Conservation (phyloP, 1,140 invertebrate species). For the Neodiprion pinetum region DNA sequence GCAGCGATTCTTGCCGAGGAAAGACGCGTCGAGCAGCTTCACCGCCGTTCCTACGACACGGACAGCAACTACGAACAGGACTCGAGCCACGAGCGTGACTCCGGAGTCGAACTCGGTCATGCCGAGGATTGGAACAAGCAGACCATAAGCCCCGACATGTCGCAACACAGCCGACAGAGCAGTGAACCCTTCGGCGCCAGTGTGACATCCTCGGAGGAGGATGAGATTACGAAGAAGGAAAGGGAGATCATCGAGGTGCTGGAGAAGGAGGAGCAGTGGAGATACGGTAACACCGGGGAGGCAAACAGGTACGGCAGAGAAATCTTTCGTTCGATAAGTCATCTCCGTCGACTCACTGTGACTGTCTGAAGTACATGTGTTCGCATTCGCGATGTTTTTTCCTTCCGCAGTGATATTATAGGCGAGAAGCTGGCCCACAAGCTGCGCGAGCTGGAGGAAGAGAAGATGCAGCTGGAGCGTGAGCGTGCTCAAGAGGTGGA, state of each 20-base stretch:
- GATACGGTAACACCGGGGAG: constrained; percentile 56
- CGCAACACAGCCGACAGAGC: constrained; percentile 78
- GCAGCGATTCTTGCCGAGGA: constrained; percentile 80
- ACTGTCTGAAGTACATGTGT: not conserved
- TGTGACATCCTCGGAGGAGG: constrained; percentile 73
- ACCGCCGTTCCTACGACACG: constrained; percentile 63
- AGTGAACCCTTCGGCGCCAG: constrained; percentile 73
- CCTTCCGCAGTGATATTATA: constrained; percentile 45
- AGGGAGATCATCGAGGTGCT: constrained; percentile 75
- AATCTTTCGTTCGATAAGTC: not conserved
- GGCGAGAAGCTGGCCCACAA: constrained; percentile 65
- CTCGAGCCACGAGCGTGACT: constrained; percentile 68
- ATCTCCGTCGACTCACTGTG: not conserved
- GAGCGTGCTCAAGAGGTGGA: constrained; percentile 54
- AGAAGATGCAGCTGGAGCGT: constrained; percentile 62
- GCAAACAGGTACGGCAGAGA: constrained; percentile 42
- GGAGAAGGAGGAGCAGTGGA: constrained; percentile 71
- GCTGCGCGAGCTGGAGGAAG: constrained; percentile 62
- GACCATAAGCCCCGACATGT: constrained; percentile 66
- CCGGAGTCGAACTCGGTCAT: constrained; percentile 75
- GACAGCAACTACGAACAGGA: constrained; percentile 63
- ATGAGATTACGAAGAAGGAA: constrained; percentile 75
- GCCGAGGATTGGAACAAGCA: constrained; percentile 66
- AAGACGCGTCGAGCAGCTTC: constrained; percentile 76
- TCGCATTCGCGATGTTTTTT: not conserved